phyloP scores from a whole-genome alignment of 1,140 invertebrate species.

The Trichomalopsis sarcophagae region DNA sequence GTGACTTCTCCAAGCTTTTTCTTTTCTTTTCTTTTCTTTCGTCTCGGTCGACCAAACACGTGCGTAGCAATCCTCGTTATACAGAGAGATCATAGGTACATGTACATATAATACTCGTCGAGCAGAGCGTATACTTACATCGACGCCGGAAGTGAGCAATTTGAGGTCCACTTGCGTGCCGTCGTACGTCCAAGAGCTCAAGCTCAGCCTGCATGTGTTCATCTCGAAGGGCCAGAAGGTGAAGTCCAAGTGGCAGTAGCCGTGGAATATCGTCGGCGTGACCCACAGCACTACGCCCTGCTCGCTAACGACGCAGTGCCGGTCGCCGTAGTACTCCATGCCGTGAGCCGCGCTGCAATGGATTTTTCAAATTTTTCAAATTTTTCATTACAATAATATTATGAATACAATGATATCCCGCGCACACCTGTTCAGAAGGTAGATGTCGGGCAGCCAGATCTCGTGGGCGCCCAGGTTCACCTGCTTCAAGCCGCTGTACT shows the following conservation, averaged over 20 bases:
- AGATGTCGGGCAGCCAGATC: conserved; percentile 82
- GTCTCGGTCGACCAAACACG: too few species aligned
- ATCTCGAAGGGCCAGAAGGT: conserved; percentile 83
- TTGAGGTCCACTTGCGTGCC: conserved; percentile 80
- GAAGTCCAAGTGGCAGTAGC: conserved; percentile 81
- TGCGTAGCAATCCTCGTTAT: too few species aligned
- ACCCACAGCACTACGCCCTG: conserved; percentile 81
- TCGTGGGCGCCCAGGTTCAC: conserved; percentile 79
- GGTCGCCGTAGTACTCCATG: conserved; percentile 78
- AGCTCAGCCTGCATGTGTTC: conserved; percentile 80
- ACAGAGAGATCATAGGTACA: neutral
- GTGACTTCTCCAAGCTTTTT: conserved; percentile 26
- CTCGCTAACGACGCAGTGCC: conserved; percentile 76
- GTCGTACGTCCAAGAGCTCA: conserved; percentile 84
- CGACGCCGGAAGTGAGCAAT: conserved; percentile 57
- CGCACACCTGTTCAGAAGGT: conserved; percentile 78
- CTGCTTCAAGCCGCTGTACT: conserved; percentile 77
- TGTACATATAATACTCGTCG: neutral
- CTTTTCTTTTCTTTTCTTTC: too few species aligned
- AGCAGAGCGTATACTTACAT: conserved; percentile 77
- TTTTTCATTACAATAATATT: neutral
- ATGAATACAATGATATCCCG: neutral
- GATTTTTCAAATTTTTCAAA: neutral
- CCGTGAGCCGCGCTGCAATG: conserved; percentile 73
- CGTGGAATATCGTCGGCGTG: conserved; percentile 80